These are phyloP conservation scores for Cartodere bifasciata DNA, from an alignment of 2,888 invertebrate genomes.

Conservation along the genomic window DNA sequence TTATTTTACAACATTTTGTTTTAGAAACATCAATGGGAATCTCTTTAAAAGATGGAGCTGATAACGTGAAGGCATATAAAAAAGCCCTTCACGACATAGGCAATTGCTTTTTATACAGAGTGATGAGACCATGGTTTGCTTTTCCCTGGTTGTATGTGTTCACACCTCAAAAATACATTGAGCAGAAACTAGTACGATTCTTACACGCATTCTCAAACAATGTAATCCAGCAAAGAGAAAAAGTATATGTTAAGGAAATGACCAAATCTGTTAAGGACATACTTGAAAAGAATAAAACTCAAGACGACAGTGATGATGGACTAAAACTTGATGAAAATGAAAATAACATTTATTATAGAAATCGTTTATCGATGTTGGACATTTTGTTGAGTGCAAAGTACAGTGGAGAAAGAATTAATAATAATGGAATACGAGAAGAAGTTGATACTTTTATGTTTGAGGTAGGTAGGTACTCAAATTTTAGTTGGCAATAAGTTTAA, in stretches of 20 bases:
- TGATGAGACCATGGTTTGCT: background rate
- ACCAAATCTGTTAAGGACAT: background rate
- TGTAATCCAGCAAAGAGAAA: background rate
- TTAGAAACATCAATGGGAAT: background rate
- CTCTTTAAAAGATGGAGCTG: background rate
- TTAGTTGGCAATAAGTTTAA: no score
- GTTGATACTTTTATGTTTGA: no score
- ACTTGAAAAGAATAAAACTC: no score
- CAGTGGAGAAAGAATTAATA: background rate
- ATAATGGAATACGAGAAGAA: no score
- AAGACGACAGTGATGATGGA: no score
- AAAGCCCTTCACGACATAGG: background rate
- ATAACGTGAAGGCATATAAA: background rate
- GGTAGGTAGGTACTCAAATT: background rate
- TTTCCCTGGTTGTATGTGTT: background rate
- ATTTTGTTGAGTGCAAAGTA: background rate
- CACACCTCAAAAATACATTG: background rate
- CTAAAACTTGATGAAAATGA: no score
- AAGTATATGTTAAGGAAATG: background rate
- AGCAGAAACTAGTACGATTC: background rate
- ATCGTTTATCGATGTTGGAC: background rate
- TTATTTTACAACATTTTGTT: no score
- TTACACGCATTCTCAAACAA: background rate
- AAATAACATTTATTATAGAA: no score
- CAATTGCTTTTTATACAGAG: background rate